A percentile compares a stretch with the other conserved stretches of the same genome.
Conservation (phyloP, 1,140 invertebrate genomes). For the Dufourea novaeangliae region DNA sequence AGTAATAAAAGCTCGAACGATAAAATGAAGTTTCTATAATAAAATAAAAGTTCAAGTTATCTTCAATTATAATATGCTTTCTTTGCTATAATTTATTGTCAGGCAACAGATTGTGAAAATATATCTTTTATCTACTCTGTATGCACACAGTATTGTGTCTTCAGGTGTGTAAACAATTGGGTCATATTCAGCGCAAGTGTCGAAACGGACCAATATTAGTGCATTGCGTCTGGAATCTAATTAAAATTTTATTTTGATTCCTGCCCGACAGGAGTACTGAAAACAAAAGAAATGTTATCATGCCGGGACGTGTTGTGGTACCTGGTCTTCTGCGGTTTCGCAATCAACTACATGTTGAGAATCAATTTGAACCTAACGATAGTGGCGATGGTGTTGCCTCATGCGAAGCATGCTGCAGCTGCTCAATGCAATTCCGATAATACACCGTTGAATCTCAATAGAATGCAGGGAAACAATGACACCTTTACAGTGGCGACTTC, state of each 20-base stretch:
- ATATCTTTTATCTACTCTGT: background rate
- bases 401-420: constrained; percentile 58
- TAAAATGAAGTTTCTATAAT: too few species aligned
- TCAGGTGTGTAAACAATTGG: background rate
- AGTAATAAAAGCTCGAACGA: too few species aligned
- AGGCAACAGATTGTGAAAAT: background rate
- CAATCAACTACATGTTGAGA: constrained; percentile 90
- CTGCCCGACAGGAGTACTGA: background rate
- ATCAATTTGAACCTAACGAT: constrained; percentile 94
- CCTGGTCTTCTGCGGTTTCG: constrained; percentile 88
- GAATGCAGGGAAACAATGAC: background rate
- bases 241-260: background rate
- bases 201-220: background rate
- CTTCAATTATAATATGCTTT: too few species aligned
- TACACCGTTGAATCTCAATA: background rate
- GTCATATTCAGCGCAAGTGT: background rate
- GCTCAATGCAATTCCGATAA: constrained; percentile 61
- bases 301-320: constrained; percentile 84
- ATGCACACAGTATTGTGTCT: background rate
- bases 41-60: too few species aligned
- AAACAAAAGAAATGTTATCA: constrained; percentile 70
- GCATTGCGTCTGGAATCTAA: background rate
- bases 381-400: constrained; percentile 88
- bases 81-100: too few species aligned
- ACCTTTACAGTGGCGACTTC: background rate